Evolutionary conservation across 2,797 vertebrate species (phyloP).

Genomic region (Poeciliopsis presidionis): DNA sequence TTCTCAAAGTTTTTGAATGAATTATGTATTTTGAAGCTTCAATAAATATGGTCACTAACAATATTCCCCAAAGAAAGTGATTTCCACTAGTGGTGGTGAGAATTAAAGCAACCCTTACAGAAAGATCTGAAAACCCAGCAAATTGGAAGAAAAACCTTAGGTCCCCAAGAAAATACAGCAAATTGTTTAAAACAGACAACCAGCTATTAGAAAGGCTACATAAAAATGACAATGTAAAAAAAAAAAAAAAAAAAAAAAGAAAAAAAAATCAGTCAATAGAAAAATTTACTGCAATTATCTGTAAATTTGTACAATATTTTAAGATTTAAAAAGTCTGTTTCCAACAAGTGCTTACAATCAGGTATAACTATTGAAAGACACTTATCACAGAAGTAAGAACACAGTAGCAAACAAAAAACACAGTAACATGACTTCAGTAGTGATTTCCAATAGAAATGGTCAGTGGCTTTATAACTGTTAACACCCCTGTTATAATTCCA

Average conservation of each 20-base stretch:
- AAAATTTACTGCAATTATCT: background rate
- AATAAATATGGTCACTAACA: constrained; percentile 20
- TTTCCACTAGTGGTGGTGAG: background rate
- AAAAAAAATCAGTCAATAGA: background rate
- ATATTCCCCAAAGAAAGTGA: background rate
- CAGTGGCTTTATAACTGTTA: background rate
- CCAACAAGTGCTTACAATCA: constrained; percentile 47
- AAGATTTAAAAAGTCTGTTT: constrained; percentile 55
- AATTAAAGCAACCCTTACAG: constrained; percentile 30
- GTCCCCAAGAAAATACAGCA: constrained; percentile 29
- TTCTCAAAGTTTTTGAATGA: constrained; percentile 11
- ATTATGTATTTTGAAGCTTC: constrained; percentile 15
- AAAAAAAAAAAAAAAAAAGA: no score
- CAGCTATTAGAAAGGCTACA: background rate
- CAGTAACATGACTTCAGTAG: constrained; percentile 55
- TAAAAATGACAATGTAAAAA: background rate
- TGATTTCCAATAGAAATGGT: constrained; percentile 43
- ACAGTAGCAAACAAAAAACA: constrained; percentile 24
- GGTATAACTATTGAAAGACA: constrained; percentile 37
- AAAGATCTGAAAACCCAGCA: constrained; percentile 79
- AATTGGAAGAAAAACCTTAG: constrained; percentile 49
- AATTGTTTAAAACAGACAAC: constrained; percentile 60
- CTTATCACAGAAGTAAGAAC: constrained; percentile 21
- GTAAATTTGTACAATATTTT: background rate
- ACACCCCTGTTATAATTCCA: background rate